Percentiles rank a stretch among this genome's conserved stretches.
These are phyloP conservation scores for Coelinius sp. DNA, from an alignment of 2,888 invertebrate species.

Conservation along the genomic window DNA sequence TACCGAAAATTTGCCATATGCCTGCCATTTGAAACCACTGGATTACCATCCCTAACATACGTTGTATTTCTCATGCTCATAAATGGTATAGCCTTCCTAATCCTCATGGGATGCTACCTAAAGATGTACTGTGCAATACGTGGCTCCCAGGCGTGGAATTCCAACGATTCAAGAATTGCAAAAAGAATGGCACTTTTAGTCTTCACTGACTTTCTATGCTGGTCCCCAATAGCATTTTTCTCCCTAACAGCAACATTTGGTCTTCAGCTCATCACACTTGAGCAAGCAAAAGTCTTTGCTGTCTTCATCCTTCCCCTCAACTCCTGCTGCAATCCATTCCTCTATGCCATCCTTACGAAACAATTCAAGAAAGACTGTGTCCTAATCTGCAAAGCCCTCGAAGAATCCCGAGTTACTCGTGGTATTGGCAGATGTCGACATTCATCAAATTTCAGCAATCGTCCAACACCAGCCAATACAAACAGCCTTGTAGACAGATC, in stretches of 20 bases:
- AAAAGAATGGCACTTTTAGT: constrained; percentile 97
- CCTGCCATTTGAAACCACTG: constrained; percentile 92
- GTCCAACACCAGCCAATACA: constrained; percentile 89
- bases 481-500: constrained; percentile 87
- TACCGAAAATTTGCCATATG: constrained; percentile 98
- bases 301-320: constrained; percentile 97
- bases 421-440: constrained; percentile 90
- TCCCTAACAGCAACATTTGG: constrained; percentile 95
- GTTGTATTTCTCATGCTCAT: constrained; percentile 91
- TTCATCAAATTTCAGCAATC: constrained; percentile 89
- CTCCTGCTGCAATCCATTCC: constrained; percentile 97
- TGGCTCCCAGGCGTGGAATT: constrained; percentile 98
- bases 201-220: constrained; percentile 97
- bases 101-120: constrained; percentile 95
- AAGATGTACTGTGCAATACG: constrained; percentile 98
- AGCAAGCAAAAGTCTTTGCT: constrained; percentile 96
- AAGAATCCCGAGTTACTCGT: constrained; percentile 91
- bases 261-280: constrained; percentile 89
- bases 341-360: constrained; percentile 97
- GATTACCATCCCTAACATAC: constrained; percentile 85
- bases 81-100: constrained; percentile 94
- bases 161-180: constrained; percentile 95
- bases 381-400: constrained; percentile 94
- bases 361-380: constrained; percentile 98
- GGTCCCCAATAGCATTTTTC: constrained; percentile 98